Conservation (phyloP, 2,888 invertebrate species). For the Nasonia oneida region DNA sequence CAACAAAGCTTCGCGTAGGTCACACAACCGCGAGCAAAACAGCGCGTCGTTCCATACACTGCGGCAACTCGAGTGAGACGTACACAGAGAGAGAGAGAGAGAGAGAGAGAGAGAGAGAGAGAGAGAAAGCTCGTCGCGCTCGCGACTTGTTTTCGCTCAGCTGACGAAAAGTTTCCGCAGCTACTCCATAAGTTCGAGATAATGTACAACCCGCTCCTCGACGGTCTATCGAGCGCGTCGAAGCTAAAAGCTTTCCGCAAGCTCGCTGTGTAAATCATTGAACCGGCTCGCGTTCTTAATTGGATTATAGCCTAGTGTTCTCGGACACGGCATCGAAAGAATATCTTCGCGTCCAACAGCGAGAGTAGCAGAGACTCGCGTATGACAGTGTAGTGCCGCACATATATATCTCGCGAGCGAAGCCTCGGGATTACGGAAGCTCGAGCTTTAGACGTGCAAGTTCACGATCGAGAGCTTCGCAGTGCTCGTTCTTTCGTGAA, state of each 20-base stretch:
- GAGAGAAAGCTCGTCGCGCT: slow-evolving; percentile 15
- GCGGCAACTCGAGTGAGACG: not conserved
- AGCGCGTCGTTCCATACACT: not conserved
- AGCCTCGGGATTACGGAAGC: slow-evolving; percentile 53
- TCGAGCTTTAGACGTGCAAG: slow-evolving; percentile 34
- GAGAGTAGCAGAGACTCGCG: not conserved
- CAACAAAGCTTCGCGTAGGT: not conserved
- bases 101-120: no score
- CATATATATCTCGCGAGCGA: slow-evolving; percentile 34
- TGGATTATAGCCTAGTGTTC: not conserved
- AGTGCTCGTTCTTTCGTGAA: slow-evolving; percentile 60
- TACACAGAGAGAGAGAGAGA: not conserved
- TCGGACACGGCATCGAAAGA: not conserved
- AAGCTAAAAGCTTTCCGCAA: not conserved
- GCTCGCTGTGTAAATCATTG: no score
- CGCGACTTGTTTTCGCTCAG: slow-evolving; percentile 34
- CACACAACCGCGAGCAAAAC: slow-evolving; percentile 7
- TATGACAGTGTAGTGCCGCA: not conserved
- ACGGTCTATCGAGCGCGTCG: not conserved
- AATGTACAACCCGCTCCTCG: not conserved
- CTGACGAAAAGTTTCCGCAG: slow-evolving; percentile 38
- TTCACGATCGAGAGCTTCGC: slow-evolving; percentile 45
- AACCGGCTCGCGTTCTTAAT: not conserved
- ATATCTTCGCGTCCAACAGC: not conserved
- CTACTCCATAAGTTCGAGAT: not conserved